A percentile compares a stretch with the other conserved stretches of the same genome.
Conservation (phyloP, 2,113 vertebrate species). For the Scophthalmus maximus region DNA sequence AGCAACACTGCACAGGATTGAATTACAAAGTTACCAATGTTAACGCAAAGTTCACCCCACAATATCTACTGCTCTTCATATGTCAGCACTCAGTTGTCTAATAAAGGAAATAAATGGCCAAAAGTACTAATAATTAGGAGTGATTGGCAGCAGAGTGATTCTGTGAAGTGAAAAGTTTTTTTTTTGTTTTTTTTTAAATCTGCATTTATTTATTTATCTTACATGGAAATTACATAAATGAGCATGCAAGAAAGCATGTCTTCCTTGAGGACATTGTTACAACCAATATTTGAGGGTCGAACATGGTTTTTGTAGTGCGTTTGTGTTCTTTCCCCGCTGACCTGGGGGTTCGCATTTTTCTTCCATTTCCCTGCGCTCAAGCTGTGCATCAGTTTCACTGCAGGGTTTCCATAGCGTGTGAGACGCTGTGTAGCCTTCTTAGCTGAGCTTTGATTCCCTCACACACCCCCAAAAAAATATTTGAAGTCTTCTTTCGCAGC, state of each 20-base stretch:
- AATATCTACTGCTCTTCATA: background rate
- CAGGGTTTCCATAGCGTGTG: constrained; percentile 25
- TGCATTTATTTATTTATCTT: constrained; percentile 1
- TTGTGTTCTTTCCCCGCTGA: background rate
- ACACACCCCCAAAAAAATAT: background rate
- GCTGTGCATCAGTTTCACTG: constrained; percentile 50
- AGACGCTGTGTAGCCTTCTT: constrained; percentile 29
- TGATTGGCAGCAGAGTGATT: background rate
- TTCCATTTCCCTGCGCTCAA: constrained; percentile 40
- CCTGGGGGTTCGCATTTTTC: constrained; percentile 28
- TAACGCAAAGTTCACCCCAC: background rate
- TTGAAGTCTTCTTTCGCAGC: constrained; percentile 19
- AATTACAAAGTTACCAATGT: background rate
- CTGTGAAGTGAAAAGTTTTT: background rate
- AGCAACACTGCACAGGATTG: background rate
- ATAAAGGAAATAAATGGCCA: background rate
- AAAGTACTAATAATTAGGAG: background rate
- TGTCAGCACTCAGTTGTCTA: background rate
- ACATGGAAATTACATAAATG: background rate
- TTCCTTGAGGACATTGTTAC: background rate
- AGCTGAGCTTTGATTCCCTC: constrained; percentile 29
- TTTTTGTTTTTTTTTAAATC: background rate
- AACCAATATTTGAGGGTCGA: background rate
- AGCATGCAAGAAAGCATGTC: background rate
- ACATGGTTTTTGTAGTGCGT: constrained; percentile 17